Evolutionary conservation across 2,113 vertebrate genomes (phyloP).

Genomic region (Myodes glareolus): DNA sequence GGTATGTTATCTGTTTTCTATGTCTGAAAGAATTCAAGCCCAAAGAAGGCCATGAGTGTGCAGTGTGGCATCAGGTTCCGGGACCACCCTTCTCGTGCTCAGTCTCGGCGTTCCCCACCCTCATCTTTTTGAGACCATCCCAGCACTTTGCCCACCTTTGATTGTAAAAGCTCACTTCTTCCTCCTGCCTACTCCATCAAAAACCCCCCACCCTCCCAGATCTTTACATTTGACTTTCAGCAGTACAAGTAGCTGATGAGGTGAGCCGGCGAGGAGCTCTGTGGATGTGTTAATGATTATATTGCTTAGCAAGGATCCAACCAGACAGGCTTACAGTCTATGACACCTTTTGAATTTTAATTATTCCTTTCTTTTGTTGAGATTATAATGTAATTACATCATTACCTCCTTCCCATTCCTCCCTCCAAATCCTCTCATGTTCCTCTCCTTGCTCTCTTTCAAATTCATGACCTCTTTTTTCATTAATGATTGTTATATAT

Average conservation of each 20-base stretch:
- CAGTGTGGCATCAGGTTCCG: background rate
- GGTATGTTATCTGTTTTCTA: background rate
- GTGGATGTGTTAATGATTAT: background rate
- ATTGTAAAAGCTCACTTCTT: background rate
- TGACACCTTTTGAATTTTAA: background rate
- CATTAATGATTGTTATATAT: background rate
- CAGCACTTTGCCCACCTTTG: background rate
- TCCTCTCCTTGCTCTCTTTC: background rate
- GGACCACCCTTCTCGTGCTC: too few species aligned
- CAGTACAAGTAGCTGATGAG: background rate
- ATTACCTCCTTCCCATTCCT: background rate
- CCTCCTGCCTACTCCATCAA: background rate
- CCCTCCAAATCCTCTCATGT: background rate
- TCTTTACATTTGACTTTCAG: background rate
- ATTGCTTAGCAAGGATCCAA: background rate
- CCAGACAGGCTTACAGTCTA: background rate
- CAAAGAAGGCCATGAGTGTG: background rate
- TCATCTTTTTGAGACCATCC: background rate
- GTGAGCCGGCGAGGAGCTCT: fast-evolving
- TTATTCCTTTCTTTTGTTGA: background rate
- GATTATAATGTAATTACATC: background rate
- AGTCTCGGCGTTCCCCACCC: background rate
- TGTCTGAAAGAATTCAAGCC: background rate
- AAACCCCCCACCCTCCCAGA: background rate
- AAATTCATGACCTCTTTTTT: background rate